Evolutionary conservation across 2,888 invertebrate species (phyloP).

Genomic region (Scelioninae gen. 1): DNA sequence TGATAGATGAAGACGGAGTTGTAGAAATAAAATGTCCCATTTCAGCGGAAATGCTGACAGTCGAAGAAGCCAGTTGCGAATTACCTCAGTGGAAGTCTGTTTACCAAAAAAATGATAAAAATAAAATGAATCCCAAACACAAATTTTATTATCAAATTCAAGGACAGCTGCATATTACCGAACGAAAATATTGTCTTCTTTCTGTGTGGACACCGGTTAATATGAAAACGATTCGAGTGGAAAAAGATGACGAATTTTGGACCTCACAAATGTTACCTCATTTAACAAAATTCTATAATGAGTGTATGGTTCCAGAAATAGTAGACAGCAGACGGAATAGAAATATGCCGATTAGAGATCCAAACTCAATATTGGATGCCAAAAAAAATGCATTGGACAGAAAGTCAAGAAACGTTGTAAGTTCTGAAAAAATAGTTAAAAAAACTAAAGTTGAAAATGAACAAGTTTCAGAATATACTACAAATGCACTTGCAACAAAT

Average conservation of each 20-base stretch:
- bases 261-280: background rate
- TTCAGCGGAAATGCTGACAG: background rate
- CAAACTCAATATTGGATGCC: background rate
- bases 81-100: background rate
- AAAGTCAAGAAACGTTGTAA: no score
- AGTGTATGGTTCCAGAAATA: slow-evolving; percentile 22
- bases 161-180: background rate
- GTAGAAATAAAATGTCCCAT: background rate
- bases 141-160: background rate
- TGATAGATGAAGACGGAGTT: background rate
- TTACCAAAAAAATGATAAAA: background rate
- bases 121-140: background rate
- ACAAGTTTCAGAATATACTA: no score
- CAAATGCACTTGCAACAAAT: no score
- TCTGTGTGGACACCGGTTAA: background rate
- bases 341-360: slow-evolving; percentile 5
- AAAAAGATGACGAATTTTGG: background rate
- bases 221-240: background rate
- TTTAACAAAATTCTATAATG: slow-evolving; percentile 8
- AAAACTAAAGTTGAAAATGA: no score
- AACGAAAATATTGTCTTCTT: background rate
- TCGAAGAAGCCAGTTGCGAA: background rate
- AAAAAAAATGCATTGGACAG: background rate
- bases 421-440: no score
- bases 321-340: slow-evolving; percentile 20